Evolutionary conservation across 1,140 invertebrate species (phyloP).

Genomic region (Mactra quadrangularis): DNA sequence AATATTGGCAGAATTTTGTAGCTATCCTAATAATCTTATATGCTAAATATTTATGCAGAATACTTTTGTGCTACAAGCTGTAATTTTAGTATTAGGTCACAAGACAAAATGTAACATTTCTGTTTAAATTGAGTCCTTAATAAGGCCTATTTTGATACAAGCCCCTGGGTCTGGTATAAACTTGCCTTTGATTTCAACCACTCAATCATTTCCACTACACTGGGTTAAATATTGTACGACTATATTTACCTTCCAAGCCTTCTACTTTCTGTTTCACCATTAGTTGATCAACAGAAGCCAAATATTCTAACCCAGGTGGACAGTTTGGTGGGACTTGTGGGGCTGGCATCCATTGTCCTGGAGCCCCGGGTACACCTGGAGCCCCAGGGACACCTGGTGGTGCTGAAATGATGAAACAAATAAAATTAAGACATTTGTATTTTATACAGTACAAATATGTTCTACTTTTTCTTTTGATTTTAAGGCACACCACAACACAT

Average conservation of each 20-base stretch:
- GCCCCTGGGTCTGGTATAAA: too few species aligned
- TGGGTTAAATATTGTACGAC: too few species aligned
- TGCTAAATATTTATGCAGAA: too few species aligned
- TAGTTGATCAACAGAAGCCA: slow-evolving; percentile 94
- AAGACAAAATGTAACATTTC: too few species aligned
- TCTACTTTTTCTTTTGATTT: neutral
- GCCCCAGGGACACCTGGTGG: slow-evolving; percentile 17
- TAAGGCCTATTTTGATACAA: too few species aligned
- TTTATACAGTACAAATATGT: neutral
- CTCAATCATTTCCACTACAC: too few species aligned
- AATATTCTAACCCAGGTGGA: slow-evolving; percentile 96
- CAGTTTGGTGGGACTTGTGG: slow-evolving; percentile 90
- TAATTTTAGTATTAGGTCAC: too few species aligned
- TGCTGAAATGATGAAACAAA: neutral
- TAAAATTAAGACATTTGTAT: neutral
- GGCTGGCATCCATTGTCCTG: slow-evolving; percentile 61
- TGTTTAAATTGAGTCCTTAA: too few species aligned
- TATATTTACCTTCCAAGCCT: slow-evolving; percentile 91
- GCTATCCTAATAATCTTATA: too few species aligned
- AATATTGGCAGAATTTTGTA: too few species aligned
- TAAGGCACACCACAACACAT: neutral
- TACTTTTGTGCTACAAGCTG: too few species aligned
- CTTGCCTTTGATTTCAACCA: too few species aligned
- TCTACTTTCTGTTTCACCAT: slow-evolving; percentile 95
- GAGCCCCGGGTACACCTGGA: slow-evolving; percentile 38